Evolutionary conservation across 2,113 vertebrate genomes (phyloP).

Genomic region (Turnix velox): DNA sequence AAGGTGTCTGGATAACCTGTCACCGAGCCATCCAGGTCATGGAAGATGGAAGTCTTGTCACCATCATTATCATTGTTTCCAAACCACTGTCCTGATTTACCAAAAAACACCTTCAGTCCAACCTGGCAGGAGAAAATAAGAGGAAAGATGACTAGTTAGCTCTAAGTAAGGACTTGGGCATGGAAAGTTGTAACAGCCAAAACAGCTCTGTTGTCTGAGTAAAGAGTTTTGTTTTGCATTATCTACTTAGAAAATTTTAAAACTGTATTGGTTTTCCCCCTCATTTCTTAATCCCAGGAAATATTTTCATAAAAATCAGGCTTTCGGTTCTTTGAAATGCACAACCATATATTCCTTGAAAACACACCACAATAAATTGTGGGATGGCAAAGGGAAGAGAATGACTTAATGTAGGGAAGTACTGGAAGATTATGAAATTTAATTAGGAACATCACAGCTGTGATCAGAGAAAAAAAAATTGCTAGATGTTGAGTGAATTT

Average conservation of each 20-base stretch:
- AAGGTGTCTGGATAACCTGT: constrained; percentile 23
- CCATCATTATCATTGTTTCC: constrained; percentile 31
- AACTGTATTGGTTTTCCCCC: neutral
- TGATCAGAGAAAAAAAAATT: neutral
- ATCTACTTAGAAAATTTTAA: neutral
- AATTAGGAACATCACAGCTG: neutral
- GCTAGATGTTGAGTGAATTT: neutral
- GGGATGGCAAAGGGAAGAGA: neutral
- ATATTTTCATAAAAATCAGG: neutral
- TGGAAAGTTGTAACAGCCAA: neutral
- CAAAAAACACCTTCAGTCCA: constrained; percentile 62
- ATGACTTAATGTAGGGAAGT: neutral
- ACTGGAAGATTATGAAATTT: neutral
- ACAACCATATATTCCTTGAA: neutral
- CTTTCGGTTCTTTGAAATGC: neutral
- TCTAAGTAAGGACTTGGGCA: neutral
- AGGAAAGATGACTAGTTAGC: neutral
- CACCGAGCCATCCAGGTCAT: constrained; percentile 50
- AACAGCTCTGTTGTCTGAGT: neutral
- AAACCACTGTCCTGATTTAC: constrained; percentile 48
- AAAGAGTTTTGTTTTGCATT: neutral
- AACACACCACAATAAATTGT: neutral
- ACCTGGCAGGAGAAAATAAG: constrained; percentile 3
- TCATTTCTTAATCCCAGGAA: neutral
- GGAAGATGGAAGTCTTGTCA: constrained; percentile 58